Percentiles rank a stretch among this genome's conserved stretches.
Conservation (phyloP, 2,888 invertebrate species). For the Anarsia innoxiella region DNA sequence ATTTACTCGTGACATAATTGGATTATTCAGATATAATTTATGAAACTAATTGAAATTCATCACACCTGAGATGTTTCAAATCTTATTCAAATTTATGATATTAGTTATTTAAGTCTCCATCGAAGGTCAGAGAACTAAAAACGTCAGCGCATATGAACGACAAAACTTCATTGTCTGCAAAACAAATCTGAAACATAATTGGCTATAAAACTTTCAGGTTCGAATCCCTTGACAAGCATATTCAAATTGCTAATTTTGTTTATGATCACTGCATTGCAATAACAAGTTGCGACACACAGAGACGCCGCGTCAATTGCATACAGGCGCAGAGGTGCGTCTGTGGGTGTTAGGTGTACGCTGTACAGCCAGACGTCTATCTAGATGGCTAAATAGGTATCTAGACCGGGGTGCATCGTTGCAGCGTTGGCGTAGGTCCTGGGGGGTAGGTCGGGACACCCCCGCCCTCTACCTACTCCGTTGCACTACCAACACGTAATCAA, state of each 20-base stretch:
- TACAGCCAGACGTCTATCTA: slow-evolving; percentile 36
- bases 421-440: slow-evolving; percentile 63
- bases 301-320: neutral
- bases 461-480: slow-evolving; percentile 12
- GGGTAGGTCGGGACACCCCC: slow-evolving; percentile 39
- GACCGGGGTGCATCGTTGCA: slow-evolving; percentile 58
- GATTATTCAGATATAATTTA: no score
- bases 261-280: slow-evolving; percentile 15
- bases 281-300: slow-evolving; percentile 23
- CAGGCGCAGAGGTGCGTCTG: neutral
- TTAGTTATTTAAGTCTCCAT: no score
- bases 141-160: no score
- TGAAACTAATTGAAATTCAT: no score
- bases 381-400: slow-evolving; percentile 41
- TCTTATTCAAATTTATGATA: no score
- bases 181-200: slow-evolving; percentile 1
- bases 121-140: no score
- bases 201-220: slow-evolving; percentile 9
- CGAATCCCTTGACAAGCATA: slow-evolving; percentile 4
- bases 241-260: slow-evolving; percentile 10
- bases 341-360: neutral
- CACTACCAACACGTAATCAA: slow-evolving; percentile 47
- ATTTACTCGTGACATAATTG: no score
- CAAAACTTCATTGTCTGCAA: no score
- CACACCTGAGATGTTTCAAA: no score